Evolutionary conservation across 2,888 invertebrate genomes (phyloP).

Genomic region (Gnatocerus cornutus): DNA sequence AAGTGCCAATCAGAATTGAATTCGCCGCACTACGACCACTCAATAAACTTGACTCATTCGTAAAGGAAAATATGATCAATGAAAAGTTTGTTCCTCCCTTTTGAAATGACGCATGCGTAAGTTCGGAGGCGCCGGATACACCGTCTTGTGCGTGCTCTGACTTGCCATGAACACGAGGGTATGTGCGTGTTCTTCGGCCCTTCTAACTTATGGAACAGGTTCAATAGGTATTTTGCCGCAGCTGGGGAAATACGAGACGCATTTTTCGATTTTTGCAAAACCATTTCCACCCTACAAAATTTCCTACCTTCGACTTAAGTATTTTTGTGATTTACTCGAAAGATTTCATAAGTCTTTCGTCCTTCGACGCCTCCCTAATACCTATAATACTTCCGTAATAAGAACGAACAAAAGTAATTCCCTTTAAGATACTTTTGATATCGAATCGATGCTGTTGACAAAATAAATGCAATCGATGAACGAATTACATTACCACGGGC

Average conservation of each 20-base stretch:
- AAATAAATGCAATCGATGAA: constrained; percentile 19
- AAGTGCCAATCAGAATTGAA: constrained; percentile 42
- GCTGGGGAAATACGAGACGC: constrained; percentile 31
- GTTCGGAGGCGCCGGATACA: constrained; percentile 48
- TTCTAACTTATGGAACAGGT: constrained; percentile 45
- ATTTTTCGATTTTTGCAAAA: background rate
- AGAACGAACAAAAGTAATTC: constrained; percentile 38
- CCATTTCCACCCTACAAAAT: background rate
- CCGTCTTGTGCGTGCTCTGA: constrained; percentile 58
- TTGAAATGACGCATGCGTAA: constrained; percentile 59
- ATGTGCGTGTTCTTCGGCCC: constrained; percentile 36
- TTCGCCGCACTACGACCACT: constrained; percentile 51
- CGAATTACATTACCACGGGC: too few species aligned
- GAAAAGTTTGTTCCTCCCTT: constrained; percentile 62
- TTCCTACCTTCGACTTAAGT: background rate
- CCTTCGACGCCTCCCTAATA: constrained; percentile 26
- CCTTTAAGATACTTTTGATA: constrained; percentile 36
- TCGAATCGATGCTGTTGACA: constrained; percentile 10
- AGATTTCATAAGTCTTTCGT: constrained; percentile 31
- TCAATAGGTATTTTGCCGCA: constrained; percentile 40
- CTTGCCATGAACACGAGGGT: constrained; percentile 54
- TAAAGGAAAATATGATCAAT: constrained; percentile 62
- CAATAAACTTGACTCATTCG: constrained; percentile 57
- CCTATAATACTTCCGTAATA: constrained; percentile 12
- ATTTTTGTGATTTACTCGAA: constrained; percentile 24